Base-by-base conservation (phyloP, 2,888 invertebrate species). In the Cylloceria caligata region DNA sequence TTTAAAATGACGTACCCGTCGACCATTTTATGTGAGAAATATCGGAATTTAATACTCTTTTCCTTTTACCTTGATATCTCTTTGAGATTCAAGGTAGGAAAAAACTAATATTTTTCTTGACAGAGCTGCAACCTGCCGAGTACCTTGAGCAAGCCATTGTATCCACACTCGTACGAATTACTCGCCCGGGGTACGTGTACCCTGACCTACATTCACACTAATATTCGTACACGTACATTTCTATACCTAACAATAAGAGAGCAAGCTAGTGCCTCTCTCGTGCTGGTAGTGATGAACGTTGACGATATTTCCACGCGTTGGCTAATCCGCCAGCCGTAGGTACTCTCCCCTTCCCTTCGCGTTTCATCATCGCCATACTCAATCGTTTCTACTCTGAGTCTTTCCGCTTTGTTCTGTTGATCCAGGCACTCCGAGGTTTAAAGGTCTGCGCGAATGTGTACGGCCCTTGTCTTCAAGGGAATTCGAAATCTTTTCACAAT, bases 121-220 rank as follows among this genome's bases (percentile, higher is more conserved):
- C n/a, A n/a, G n/a, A n/a, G n/a, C n/a, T n/a, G n/a, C n/a, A n/a
- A n/a, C n/a, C n/a, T n/a, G n/a, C n/a, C n/a, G n/a, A n/a, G 60
- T 60, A 57, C 30, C 30, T 30, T 19, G 30, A 16, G 55, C 30
- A 27, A 30, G 55, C 21, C 16, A 49, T 36, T 55, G 27, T 42
- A 42, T 71, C 19, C 42, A 47, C 52, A 52, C 57, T 82, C 79
- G 67, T 67, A 76, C 81, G 67, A 80, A 85, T 84, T 82, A 78
- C 64, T 64, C 34, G 77, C 68, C 81, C 77, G 65, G 78, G 88
- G 88, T 88, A 89, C 84, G 81, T 76, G 83, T 84, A 85, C 90
- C 90, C 88, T 90, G 89, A 90, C 89, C 89, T 89, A 90, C 89
- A 90, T 90, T 89, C 78, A 88, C 86, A 88, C 87, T 79, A 72